phyloP scores from a whole-genome alignment of 2,888 invertebrate species.

The Mythimna vitellina region DNA sequence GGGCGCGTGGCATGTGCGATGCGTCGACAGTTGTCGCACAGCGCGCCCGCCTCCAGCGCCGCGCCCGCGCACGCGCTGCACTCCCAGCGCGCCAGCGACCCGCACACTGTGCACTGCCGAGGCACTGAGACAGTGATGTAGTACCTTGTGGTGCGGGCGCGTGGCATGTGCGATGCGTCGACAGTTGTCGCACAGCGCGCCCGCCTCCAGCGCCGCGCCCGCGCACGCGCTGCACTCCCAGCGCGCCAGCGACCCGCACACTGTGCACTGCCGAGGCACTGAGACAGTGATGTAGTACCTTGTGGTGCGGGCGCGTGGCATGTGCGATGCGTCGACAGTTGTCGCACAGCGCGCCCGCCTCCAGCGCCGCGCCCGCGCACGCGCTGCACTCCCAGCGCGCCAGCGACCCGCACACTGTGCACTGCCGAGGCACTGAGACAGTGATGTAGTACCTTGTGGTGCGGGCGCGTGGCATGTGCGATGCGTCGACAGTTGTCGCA shows the following conservation, averaged over 20 bases:
- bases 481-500: slow-evolving; percentile 94
- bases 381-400: slow-evolving; percentile 94
- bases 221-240: slow-evolving; percentile 98
- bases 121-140: neutral
- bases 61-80: slow-evolving; percentile 97
- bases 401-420: slow-evolving; percentile 88
- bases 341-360: slow-evolving; percentile 94
- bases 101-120: slow-evolving; percentile 82
- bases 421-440: too few species aligned
- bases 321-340: slow-evolving; percentile 93
- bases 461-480: slow-evolving; percentile 89
- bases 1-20: slow-evolving; percentile 91
- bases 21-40: slow-evolving; percentile 94
- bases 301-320: slow-evolving; percentile 78
- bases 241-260: slow-evolving; percentile 89
- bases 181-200: slow-evolving; percentile 94
- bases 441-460: slow-evolving; percentile 53
- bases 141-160: slow-evolving; percentile 73
- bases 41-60: slow-evolving; percentile 92
- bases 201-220: slow-evolving; percentile 92
- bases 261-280: too few species aligned
- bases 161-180: slow-evolving; percentile 92
- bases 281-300: slow-evolving; percentile 21
- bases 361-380: slow-evolving; percentile 94
- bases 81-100: slow-evolving; percentile 91